Evolutionary conservation across 53 echinoderm and acorn worm genomes (phyloP).

Genomic region (Paracentrotus lividus): DNA sequence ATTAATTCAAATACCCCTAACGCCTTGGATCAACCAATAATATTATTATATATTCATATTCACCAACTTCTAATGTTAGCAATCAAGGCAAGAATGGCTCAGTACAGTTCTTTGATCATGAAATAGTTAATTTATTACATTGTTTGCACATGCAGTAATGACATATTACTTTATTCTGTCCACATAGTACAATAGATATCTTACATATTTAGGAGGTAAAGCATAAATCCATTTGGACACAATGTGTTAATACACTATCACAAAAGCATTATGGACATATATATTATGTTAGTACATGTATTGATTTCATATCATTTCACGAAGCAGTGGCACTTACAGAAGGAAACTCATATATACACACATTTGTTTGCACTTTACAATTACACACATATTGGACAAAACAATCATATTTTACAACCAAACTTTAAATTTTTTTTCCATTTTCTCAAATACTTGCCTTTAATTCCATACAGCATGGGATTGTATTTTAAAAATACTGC

Average conservation of each 20-base stretch:
- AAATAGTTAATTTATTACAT: constrained; percentile 31
- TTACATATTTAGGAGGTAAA: constrained; percentile 8
- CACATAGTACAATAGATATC: neutral
- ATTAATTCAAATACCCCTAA: no score
- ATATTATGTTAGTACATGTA: neutral
- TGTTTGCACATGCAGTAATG: neutral
- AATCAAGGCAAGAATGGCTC: neutral
- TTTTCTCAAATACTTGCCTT: no score
- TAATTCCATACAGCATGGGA: no score
- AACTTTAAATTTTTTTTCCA: no score
- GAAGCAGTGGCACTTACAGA: neutral
- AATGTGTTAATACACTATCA: neutral
- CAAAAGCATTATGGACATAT: neutral
- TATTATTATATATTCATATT: no score
- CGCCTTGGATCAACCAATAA: no score
- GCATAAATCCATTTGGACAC: neutral
- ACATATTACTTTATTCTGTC: constrained; percentile 5
- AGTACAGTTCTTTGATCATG: neutral
- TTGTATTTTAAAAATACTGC: no score
- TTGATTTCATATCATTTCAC: neutral
- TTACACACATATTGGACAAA: neutral
- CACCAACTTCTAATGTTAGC: no score
- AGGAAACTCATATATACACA: neutral
- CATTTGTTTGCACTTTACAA: neutral
- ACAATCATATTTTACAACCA: no score